Evolutionary conservation across 2,113 vertebrate species (phyloP).

Genomic region (Calidris pugnax): DNA sequence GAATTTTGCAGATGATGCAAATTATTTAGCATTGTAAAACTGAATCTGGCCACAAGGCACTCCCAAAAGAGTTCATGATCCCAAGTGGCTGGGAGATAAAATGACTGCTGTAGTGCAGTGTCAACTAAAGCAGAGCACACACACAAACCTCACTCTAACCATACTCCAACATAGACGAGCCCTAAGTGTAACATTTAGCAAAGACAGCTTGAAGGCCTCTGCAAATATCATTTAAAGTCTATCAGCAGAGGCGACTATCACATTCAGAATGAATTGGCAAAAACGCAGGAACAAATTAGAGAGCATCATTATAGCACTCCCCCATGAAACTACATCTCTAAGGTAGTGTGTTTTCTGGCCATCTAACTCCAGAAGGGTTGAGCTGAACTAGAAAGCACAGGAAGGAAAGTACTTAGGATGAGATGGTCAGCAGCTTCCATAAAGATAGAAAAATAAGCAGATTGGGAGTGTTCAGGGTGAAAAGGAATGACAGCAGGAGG

Average conservation of each 20-base stretch:
- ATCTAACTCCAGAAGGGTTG: neutral
- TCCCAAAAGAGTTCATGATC: neutral
- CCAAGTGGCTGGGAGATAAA: neutral
- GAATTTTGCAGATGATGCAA: slow-evolving; percentile 8
- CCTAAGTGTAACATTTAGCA: neutral
- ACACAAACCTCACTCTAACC: neutral
- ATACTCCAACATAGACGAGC: accelerated
- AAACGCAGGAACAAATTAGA: neutral
- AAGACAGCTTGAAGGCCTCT: neutral
- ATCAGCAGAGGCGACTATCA: neutral
- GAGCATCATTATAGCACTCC: neutral
- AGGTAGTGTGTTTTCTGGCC: neutral
- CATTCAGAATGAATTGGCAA: neutral
- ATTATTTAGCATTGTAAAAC: neutral
- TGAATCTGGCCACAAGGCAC: neutral
- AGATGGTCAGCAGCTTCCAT: neutral
- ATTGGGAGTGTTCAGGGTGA: neutral
- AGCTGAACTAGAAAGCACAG: neutral
- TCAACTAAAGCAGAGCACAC: neutral
- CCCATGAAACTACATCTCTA: neutral
- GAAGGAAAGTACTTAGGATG: neutral
- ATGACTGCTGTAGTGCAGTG: neutral
- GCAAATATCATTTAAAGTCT: neutral
- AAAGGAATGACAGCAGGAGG: neutral
- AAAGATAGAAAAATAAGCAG: neutral